phyloP scores from a whole-genome alignment of 1,140 invertebrate species.

The Phenacoccus solenopsis region DNA sequence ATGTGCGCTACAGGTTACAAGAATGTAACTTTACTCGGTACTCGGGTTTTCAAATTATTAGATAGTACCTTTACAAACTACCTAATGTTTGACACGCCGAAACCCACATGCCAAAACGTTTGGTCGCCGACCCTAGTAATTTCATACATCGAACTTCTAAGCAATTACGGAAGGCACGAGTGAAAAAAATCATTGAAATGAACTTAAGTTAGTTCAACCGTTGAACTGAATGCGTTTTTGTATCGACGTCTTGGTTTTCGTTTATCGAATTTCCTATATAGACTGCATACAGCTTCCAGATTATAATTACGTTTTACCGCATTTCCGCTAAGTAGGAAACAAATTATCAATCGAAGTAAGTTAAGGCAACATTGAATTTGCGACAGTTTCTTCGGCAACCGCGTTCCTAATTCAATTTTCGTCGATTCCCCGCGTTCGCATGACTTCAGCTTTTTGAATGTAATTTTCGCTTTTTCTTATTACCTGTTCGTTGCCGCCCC shows the following conservation, averaged over 20 bases:
- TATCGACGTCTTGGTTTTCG: not conserved
- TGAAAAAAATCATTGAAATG: too few species aligned
- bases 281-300: not conserved
- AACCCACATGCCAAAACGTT: too few species aligned
- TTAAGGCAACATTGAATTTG: slow-evolving; percentile 10
- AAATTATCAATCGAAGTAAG: slow-evolving; percentile 1
- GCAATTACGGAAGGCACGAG: too few species aligned
- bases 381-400: slow-evolving; percentile 14
- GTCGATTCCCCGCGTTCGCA: not conserved
- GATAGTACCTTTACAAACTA: too few species aligned
- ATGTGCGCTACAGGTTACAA: too few species aligned
- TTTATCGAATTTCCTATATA: not conserved
- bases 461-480: not conserved
- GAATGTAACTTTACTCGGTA: too few species aligned
- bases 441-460: not conserved
- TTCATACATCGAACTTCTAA: too few species aligned
- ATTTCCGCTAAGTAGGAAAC: slow-evolving; percentile 9
- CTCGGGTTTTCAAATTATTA: too few species aligned
- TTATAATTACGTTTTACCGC: slow-evolving; percentile 8
- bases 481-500: not conserved
- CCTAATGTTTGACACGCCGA: too few species aligned
- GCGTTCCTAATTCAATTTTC: slow-evolving; percentile 12
- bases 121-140: too few species aligned
- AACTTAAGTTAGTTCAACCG: too few species aligned
- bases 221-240: not conserved